A percentile compares a stretch with the other conserved stretches of the same genome.
Conservation (phyloP, 2,888 invertebrate species). For the Pseudococcus longispinus region DNA sequence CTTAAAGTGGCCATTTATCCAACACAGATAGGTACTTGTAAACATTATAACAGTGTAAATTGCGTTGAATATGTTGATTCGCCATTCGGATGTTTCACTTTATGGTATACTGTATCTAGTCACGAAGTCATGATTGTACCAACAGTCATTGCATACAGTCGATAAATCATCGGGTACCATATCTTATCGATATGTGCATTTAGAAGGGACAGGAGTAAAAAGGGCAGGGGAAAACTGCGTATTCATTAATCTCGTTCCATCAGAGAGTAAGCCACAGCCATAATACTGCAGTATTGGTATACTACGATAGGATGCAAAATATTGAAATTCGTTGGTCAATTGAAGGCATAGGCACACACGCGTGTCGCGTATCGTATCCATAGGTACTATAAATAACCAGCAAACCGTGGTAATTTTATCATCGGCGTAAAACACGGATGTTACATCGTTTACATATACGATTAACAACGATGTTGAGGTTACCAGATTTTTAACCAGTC, state of each 20-base stretch:
- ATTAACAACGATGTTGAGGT: background rate
- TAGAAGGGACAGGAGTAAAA: background rate
- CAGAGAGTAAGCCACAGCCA: background rate
- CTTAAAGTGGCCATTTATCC: background rate
- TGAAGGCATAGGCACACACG: too few relatives aligned
- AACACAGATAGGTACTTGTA: background rate
- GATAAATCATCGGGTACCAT: slow-evolving; percentile 45
- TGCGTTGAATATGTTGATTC: background rate
- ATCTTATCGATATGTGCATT: slow-evolving; percentile 36
- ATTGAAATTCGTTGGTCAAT: background rate
- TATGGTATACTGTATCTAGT: background rate
- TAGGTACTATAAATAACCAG: slow-evolving; percentile 1
- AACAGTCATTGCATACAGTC: slow-evolving; percentile 35
- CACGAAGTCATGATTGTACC: slow-evolving; percentile 50
- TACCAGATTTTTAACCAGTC: slow-evolving; percentile 22
- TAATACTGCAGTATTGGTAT: background rate
- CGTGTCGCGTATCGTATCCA: too few relatives aligned
- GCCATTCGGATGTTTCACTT: slow-evolving; percentile 7
- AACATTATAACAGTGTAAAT: slow-evolving; percentile 14
- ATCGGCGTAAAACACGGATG: slow-evolving; percentile 22
- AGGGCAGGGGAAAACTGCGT: background rate
- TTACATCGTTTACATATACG: background rate
- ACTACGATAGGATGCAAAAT: background rate
- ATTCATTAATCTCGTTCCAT: slow-evolving; percentile 31
- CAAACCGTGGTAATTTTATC: slow-evolving; percentile 5